A percentile compares a stretch with the other conserved stretches of the same genome.
Evolutionary conservation across 2,888 invertebrate species (phyloP).

Genomic region (Arge pagana): DNA sequence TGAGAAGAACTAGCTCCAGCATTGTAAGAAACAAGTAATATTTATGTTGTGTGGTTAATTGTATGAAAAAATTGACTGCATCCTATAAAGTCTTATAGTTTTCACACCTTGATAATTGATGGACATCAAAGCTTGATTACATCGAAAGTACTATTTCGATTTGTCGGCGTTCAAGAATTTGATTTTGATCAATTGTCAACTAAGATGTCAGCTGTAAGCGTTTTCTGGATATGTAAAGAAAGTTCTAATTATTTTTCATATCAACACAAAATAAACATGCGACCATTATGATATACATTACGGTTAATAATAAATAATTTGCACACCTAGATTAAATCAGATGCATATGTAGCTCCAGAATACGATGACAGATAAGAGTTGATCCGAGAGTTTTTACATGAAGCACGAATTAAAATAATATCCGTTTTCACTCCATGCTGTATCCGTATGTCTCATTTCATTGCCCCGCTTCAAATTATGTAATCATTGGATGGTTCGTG

Average conservation of each 20-base stretch:
- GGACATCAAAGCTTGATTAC: constrained; percentile 6
- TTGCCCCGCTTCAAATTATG: background rate
- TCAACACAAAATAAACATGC: constrained; percentile 5
- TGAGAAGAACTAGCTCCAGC: constrained; percentile 6
- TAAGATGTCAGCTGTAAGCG: background rate
- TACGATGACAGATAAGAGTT: background rate
- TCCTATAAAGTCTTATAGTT: too few relatives aligned
- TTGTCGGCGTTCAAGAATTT: constrained; percentile 3
- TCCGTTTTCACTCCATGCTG: background rate
- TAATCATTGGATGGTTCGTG: too few relatives aligned
- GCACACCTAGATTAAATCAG: constrained; percentile 5
- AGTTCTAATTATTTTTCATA: constrained; percentile 16
- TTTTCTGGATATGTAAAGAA: background rate
- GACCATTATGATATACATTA: constrained; percentile 1
- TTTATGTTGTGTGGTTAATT: too few relatives aligned
- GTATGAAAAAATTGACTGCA: too few relatives aligned
- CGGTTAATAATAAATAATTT: constrained; percentile 14
- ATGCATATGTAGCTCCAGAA: background rate
- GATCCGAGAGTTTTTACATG: background rate
- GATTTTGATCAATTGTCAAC: constrained; percentile 8
- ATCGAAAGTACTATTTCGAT: constrained; percentile 1
- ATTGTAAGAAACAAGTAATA: too few relatives aligned
- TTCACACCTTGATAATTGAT: constrained; percentile 11
- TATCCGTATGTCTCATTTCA: background rate
- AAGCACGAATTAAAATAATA: background rate